Evolutionary conservation across 2,113 vertebrate species (phyloP).

Genomic region (Chelonoidis abingdonii): DNA sequence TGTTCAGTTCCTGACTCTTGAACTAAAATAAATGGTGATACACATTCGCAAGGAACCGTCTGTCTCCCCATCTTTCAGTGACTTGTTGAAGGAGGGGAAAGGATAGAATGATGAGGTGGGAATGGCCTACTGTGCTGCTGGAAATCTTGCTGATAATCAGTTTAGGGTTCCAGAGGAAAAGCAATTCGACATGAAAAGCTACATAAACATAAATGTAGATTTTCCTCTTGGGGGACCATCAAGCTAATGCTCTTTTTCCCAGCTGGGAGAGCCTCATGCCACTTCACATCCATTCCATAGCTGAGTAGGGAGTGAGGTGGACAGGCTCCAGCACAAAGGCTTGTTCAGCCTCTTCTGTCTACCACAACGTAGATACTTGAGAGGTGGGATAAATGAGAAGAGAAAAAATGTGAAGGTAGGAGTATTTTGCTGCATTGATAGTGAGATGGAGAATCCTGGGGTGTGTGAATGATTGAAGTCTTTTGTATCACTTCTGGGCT

Average conservation of each 20-base stretch:
- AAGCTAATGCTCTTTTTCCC: not conserved
- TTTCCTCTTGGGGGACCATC: not conserved
- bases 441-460: not conserved
- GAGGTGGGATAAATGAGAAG: not conserved
- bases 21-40: conserved; percentile 95
- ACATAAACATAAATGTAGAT: not conserved
- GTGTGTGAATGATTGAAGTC: not conserved
- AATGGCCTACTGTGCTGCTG: not conserved
- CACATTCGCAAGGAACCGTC: conserved; percentile 79
- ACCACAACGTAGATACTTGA: not conserved
- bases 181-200: not conserved
- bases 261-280: not conserved
- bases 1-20: conserved; percentile 88
- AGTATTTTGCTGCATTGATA: not conserved
- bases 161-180: not conserved
- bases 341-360: not conserved
- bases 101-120: not conserved
- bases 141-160: not conserved
- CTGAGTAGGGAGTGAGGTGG: not conserved
- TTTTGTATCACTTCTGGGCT: not conserved
- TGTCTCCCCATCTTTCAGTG: conserved; percentile 28
- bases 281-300: not conserved
- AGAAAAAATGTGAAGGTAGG: not conserved
- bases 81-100: not conserved
- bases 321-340: not conserved